Evolutionary conservation across 2,888 invertebrate genomes (phyloP).

Genomic region (Scrobipalpa costella): DNA sequence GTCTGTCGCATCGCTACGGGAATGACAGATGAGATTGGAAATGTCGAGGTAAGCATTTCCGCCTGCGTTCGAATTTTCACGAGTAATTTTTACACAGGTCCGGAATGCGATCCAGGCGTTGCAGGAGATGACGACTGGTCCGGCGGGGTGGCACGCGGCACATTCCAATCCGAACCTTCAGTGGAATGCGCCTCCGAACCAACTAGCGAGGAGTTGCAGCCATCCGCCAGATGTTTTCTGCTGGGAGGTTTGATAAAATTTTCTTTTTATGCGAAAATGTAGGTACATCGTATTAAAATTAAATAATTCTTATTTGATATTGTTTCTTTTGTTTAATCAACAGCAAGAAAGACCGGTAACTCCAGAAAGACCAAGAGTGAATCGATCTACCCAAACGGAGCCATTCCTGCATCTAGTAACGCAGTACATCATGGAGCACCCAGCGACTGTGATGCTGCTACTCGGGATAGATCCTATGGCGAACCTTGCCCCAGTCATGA

Average conservation of each 20-base stretch:
- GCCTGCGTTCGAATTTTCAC: background rate
- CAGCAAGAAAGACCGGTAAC: conserved; percentile 70
- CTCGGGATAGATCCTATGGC: conserved; percentile 86
- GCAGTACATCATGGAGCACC: conserved; percentile 86
- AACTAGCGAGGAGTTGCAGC: conserved; percentile 88
- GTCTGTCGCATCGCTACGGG: background rate
- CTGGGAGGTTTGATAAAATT: conserved; percentile 83
- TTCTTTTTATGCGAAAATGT: too few species aligned
- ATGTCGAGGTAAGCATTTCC: background rate
- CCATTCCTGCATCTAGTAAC: conserved; percentile 82
- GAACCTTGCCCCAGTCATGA: conserved; percentile 63
- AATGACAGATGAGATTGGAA: background rate
- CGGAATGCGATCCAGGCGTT: conserved; percentile 91
- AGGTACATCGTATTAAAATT: too few species aligned
- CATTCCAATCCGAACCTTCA: conserved; percentile 91
- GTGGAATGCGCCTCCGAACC: conserved; percentile 76
- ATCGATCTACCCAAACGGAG: conserved; percentile 83
- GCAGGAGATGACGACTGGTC: conserved; percentile 87
- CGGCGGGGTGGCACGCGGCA: conserved; percentile 86
- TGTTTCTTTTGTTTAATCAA: conserved; percentile 24
- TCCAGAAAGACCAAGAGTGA: conserved; percentile 66
- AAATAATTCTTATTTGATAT: background rate
- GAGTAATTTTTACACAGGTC: conserved; percentile 74
- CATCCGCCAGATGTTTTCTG: conserved; percentile 93
- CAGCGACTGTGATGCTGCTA: conserved; percentile 86